phyloP scores from a whole-genome alignment of 1,140 invertebrate species.

The Cephus cinctus region DNA sequence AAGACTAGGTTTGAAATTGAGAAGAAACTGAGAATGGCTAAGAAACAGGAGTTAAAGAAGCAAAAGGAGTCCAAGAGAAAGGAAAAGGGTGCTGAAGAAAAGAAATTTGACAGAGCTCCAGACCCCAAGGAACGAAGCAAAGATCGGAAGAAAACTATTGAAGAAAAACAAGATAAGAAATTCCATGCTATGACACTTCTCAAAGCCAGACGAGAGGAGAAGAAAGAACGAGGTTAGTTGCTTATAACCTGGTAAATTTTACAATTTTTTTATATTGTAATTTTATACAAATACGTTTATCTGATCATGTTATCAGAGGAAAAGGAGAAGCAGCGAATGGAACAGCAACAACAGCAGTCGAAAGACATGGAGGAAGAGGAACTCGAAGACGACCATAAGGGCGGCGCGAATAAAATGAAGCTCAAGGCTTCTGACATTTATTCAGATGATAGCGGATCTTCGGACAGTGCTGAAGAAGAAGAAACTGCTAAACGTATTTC shows the following conservation, averaged over 20 bases:
- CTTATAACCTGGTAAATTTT: conserved; percentile 1
- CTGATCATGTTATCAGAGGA: conserved; percentile 48
- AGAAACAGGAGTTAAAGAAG: conserved; percentile 76
- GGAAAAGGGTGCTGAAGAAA: conserved; percentile 58
- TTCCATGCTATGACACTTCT: conserved; percentile 89
- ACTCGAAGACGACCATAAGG: conserved; percentile 56
- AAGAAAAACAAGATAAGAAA: conserved; percentile 84
- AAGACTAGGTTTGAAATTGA: conserved; percentile 97
- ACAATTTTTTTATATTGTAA: not conserved
- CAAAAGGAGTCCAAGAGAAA: conserved; percentile 63
- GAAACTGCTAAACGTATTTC: conserved; percentile 48
- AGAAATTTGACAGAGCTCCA: conserved; percentile 56
- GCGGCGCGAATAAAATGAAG: conserved; percentile 61
- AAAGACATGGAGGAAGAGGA: conserved; percentile 61
- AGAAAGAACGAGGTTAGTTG: conserved; percentile 63
- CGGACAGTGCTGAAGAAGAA: conserved; percentile 67
- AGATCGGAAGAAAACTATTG: conserved; percentile 89
- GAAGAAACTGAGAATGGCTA: conserved; percentile 85
- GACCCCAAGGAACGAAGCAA: conserved; percentile 80
- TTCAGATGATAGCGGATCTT: conserved; percentile 85
- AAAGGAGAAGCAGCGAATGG: conserved; percentile 60
- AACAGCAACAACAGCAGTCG: conserved; percentile 57
- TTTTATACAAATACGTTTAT: conserved; percentile 9
- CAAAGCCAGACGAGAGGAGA: conserved; percentile 86
- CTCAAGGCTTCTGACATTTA: conserved; percentile 94